A percentile compares a stretch with the other conserved stretches of the same genome.
Evolutionary conservation across 2,888 invertebrate genomes (phyloP).

Genomic region (Xylota segnis): DNA sequence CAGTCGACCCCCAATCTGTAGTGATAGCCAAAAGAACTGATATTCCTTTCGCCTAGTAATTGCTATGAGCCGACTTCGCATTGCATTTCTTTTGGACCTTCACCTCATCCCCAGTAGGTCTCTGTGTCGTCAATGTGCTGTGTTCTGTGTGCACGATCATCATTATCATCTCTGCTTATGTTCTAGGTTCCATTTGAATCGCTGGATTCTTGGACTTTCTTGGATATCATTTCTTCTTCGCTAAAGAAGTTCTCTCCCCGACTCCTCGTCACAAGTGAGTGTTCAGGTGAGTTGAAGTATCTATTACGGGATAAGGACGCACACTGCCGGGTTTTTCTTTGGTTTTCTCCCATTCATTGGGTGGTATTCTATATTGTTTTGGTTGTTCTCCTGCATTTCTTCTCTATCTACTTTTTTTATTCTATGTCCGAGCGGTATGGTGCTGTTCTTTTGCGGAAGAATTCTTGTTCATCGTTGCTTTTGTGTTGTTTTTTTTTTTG

Average conservation of each 20-base stretch:
- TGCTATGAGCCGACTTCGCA: constrained; percentile 34
- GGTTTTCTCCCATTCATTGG: constrained; percentile 52
- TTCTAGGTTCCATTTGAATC: constrained; percentile 48
- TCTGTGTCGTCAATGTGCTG: constrained; percentile 46
- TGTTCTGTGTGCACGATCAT: constrained; percentile 57
- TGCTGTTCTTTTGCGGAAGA: constrained; percentile 23
- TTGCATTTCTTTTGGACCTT: constrained; percentile 35
- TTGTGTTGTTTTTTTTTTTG: not conserved
- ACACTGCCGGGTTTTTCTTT: constrained; percentile 51
- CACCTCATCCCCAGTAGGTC: constrained; percentile 34
- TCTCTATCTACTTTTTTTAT: constrained; percentile 31
- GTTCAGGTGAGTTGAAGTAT: constrained; percentile 52
- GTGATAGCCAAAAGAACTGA: constrained; percentile 15
- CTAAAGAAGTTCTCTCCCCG: not conserved
- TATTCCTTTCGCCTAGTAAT: constrained; percentile 38
- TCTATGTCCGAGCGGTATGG: constrained; percentile 11
- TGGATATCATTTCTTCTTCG: constrained; percentile 27
- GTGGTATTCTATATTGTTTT: constrained; percentile 37
- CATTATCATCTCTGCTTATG: constrained; percentile 37
- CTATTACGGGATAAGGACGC: constrained; percentile 73
- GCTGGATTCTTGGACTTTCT: constrained; percentile 52
- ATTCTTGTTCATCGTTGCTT: constrained; percentile 49
- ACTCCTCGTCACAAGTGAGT: constrained; percentile 18
- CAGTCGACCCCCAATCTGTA: constrained; percentile 25
- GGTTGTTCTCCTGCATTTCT: constrained; percentile 41